These are phyloP conservation scores for Zele albiditarsus DNA, from an alignment of 2,888 invertebrate species.

Conservation along the genomic window DNA sequence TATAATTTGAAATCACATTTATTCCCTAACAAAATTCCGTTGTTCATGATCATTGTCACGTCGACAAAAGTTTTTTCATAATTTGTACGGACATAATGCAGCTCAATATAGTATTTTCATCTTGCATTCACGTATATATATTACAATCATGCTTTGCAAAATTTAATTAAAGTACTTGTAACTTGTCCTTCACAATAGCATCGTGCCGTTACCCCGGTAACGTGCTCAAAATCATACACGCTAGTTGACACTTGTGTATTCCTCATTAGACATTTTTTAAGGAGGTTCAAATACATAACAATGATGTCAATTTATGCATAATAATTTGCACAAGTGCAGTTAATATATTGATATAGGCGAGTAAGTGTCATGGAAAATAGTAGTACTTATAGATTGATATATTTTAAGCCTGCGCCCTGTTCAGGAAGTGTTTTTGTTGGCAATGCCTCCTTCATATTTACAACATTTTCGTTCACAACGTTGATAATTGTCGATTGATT, in stretches of 20 bases:
- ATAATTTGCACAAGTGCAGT: not conserved
- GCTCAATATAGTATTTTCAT: conserved; percentile 17
- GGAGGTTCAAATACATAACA: not conserved
- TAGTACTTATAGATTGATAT: not conserved
- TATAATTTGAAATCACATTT: too few relatives aligned
- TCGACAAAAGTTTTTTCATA: not conserved
- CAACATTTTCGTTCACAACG: too few relatives aligned
- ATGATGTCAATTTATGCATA: conserved; percentile 27
- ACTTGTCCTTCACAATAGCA: conserved; percentile 14
- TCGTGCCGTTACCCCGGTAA: conserved; percentile 23
- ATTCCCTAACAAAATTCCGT: not conserved
- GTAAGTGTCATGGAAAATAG: not conserved
- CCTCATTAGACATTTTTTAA: conserved; percentile 22
- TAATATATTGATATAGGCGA: not conserved
- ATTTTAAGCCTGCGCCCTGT: not conserved
- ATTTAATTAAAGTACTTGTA: conserved; percentile 33
- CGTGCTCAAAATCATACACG: conserved; percentile 1
- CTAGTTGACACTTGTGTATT: conserved; percentile 9
- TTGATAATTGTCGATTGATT: too few relatives aligned
- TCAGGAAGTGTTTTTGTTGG: not conserved
- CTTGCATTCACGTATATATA: not conserved
- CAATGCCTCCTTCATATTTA: too few relatives aligned
- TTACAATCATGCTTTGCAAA: conserved; percentile 7
- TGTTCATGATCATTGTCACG: not conserved
- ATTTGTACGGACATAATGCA: not conserved